Evolutionary conservation across 2,797 vertebrate genomes (phyloP).

Genomic region (Pogonophryne albipinna): DNA sequence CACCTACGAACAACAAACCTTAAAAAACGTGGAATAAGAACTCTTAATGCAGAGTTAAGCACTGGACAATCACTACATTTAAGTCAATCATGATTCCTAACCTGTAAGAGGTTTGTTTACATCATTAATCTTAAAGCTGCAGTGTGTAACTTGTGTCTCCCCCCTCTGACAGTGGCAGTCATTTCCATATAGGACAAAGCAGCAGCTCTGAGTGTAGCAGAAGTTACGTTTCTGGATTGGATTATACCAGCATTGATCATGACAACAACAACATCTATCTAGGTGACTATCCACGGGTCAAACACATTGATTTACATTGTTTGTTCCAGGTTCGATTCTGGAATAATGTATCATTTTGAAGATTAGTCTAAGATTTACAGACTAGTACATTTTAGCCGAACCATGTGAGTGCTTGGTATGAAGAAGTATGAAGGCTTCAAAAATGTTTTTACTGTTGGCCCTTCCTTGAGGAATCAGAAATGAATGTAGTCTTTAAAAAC

Average conservation of each 20-base stretch:
- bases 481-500: not conserved
- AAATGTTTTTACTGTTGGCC: not conserved
- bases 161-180: too few relatives aligned
- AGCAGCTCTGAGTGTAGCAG: too few relatives aligned
- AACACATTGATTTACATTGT: not conserved
- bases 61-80: not conserved
- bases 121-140: not conserved
- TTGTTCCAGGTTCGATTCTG: not conserved
- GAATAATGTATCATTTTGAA: not conserved
- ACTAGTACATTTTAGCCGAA: not conserved
- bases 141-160: too few relatives aligned
- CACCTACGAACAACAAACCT: not conserved
- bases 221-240: too few relatives aligned
- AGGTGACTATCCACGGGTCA: not conserved
- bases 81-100: not conserved
- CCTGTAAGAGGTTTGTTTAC: conserved; percentile 1
- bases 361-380: not conserved
- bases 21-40: not conserved
- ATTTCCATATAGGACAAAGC: too few relatives aligned
- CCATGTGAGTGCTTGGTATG: not conserved
- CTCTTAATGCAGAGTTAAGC: not conserved
- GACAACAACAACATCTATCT: too few relatives aligned
- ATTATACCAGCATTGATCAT: too few relatives aligned
- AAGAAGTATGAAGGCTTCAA: not conserved
- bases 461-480: not conserved